Conservation (phyloP, 2,888 invertebrate species). For the Lasioglossum pauxillum region DNA sequence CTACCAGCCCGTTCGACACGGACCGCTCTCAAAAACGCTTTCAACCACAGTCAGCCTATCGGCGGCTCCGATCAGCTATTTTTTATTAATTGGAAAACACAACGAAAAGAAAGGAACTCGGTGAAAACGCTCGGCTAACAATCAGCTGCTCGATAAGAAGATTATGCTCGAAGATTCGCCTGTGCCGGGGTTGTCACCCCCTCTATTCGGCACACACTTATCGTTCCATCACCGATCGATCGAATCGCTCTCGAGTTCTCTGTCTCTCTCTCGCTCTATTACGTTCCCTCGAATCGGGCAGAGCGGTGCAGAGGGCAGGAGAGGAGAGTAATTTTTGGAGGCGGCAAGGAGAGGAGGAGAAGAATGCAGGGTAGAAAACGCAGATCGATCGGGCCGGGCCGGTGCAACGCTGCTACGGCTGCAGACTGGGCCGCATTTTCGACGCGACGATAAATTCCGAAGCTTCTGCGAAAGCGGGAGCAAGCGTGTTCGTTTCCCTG, state of each 20-base stretch:
- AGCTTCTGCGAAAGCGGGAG: constrained; percentile 33
- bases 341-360: constrained; percentile 14
- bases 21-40: background rate
- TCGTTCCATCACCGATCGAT: constrained; percentile 14
- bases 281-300: constrained; percentile 1
- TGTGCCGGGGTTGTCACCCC: background rate
- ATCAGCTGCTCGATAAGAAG: constrained; percentile 2
- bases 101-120: background rate
- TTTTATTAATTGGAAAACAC: background rate
- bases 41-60: background rate
- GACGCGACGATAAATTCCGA: constrained; percentile 68
- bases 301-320: background rate
- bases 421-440: constrained; percentile 62
- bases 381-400: constrained; percentile 63
- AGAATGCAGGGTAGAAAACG: constrained; percentile 46
- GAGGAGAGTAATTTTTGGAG: constrained; percentile 15
- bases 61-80: background rate
- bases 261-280: background rate
- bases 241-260: background rate
- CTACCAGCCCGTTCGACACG: background rate
- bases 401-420: constrained; percentile 15
- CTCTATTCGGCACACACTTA: constrained; percentile 1
- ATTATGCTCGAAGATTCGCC: background rate
- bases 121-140: background rate
- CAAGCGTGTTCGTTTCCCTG: constrained; percentile 58